Base-by-base conservation (phyloP, 2,888 invertebrate species). In the Drosophila suboccidentalis region DNA sequence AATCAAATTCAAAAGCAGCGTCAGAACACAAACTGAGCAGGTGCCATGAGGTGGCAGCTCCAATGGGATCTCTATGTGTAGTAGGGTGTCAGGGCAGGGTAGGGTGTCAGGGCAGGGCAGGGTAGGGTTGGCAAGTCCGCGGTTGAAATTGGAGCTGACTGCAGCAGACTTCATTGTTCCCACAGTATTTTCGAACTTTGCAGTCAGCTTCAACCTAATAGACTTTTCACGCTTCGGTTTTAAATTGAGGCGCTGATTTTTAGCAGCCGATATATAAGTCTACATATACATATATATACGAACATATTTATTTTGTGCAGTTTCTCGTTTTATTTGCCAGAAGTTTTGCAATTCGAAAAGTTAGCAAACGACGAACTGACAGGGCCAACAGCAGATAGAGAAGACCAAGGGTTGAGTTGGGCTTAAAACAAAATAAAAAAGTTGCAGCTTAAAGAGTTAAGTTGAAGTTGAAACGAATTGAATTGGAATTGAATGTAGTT, bases 191-290 rank as follows among this genome's bases (percentile, higher is more conserved):
- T 64, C 59, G 51, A 78, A 78, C 65, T 57, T 57, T 57, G 22
- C 46, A 46, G 61, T 51, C 67, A 67, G 46, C 74, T 69, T 82
- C 84, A 76, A 77, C 71, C 63, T 82, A 89, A 89, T 88, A 87
- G 86, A 85, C 90, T 85, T 89, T 85, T 85, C 84, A 89, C 84
- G 88, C 84, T 89, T 85, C 63, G 88, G 80, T 75, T 85, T 85
- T 88, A 88, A 90, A 82, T 85, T 87, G 90, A 89, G 80, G 84
- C 74, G 90, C 80, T 84, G 84, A 89, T 89, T 87, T 77, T 73
- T 41, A 76, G 63, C 82, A 71, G 82, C 71, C 68, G 90, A 84
- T 84, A 85, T 50, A 59, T 58, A 34, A 22, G 17, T 34, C 55
- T 58, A 57, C 58, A 64, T 43, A 60, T 50, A 13, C 32, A 32